Conservation (phyloP, 1,140 invertebrate genomes). For the Ridgeia piscesae region DNA sequence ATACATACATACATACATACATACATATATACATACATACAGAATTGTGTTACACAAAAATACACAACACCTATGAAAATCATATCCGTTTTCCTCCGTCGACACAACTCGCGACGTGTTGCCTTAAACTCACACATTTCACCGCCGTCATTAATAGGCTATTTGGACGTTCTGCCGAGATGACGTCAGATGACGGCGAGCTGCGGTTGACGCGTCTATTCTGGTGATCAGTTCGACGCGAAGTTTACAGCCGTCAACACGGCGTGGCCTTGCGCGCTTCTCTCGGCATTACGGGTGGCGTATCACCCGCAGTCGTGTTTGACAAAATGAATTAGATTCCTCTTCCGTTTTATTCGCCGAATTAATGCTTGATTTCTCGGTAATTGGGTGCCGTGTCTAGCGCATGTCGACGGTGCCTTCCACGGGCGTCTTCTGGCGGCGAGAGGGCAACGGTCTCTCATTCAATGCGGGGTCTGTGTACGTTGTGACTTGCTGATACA, state of each 20-base stretch:
- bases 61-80: background rate
- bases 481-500: background rate
- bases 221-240: background rate
- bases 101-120: background rate
- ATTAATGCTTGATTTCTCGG: background rate
- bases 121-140: background rate
- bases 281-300: background rate
- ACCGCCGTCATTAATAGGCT: background rate
- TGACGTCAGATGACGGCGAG: background rate
- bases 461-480: background rate
- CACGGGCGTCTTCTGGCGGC: too few relatives aligned
- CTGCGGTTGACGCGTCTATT: background rate
- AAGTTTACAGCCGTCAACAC: background rate
- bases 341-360: background rate
- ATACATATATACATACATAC: background rate
- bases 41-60: background rate
- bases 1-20: too few relatives aligned
- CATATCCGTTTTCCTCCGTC: background rate
- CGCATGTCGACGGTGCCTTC: background rate
- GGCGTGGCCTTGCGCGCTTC: background rate
- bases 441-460: background rate
- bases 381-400: background rate
- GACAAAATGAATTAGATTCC: background rate
- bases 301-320: background rate
- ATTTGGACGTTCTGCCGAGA: background rate